Base-by-base conservation (phyloP, 1,140 invertebrate genomes). In the Drosophila aff. region DNA sequence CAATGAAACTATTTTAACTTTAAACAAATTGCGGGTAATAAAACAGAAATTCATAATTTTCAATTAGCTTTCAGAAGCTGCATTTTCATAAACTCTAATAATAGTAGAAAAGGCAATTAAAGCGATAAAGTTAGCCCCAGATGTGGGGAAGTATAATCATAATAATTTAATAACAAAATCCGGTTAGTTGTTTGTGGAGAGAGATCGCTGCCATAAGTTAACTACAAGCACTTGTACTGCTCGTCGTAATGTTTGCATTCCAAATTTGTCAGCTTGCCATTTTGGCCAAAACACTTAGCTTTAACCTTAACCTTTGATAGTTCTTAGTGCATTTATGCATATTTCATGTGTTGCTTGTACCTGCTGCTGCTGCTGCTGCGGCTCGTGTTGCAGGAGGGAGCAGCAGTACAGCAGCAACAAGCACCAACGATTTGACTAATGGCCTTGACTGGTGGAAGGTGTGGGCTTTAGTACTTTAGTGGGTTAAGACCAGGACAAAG, bases 281-380 rank as follows among this genome's bases (percentile, higher is more conserved):
- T 76, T 83, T 76, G 84, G 76, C 64, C 72, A 77, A 81, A 81
- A 68, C 81, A 79, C 81, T 87, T 87, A 72, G 46, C 57, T 69
- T 53, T 73, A 87, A 87, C 84, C 84, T 87, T 87, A 89, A 89
- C 84, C 85, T 87, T 87, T 80, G 79, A 31, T 23, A 67, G 78
- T 69, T 66, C 62, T 76, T 62, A 55, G 46, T 41, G 68, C 55
- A 59, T 60, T 80, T 86, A 77, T 87, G 76, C 61, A 82, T 79
- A 87, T 79, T 87, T 75, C 76, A 86, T 82, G 66, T 66, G 50
- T 28, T 40, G 73, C 52, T 72, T 57, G 50, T 36, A 53, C 59
- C 52, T 72, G 66, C 33, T 28, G 53, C 57, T 47, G 8, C 15
- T 58, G 53, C 18, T 36, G 47, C 58, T 53, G 44, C 40, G 53